Evolutionary conservation across 1,140 invertebrate species (phyloP).

Genomic region (Camponotus floridanus): DNA sequence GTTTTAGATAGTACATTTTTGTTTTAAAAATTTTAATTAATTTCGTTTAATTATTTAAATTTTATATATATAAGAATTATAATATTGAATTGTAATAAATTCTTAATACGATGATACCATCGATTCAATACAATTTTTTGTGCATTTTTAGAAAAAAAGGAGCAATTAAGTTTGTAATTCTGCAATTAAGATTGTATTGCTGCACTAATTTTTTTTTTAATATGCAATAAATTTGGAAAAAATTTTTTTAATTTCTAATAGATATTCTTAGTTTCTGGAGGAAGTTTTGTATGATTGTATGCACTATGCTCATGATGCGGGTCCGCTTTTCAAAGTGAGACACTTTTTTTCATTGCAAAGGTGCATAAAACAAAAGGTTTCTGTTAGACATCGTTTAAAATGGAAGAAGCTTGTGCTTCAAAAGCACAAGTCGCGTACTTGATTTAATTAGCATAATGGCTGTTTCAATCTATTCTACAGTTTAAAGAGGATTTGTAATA

Average conservation of each 20-base stretch:
- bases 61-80: too few relatives aligned
- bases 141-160: neutral
- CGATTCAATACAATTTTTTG: neutral
- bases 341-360: neutral
- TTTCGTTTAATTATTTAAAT: too few relatives aligned
- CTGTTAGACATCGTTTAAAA: neutral
- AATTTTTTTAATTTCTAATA: slow-evolving; percentile 18
- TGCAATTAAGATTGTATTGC: too few relatives aligned
- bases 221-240: neutral
- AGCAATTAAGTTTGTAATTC: slow-evolving; percentile 13
- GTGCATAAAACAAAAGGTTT: neutral
- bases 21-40: neutral
- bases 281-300: neutral
- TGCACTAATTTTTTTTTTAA: neutral
- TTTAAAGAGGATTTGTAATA: neutral
- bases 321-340: neutral
- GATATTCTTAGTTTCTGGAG: neutral
- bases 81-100: too few relatives aligned
- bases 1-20: neutral
- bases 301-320: neutral
- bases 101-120: too few relatives aligned
- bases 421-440: neutral
- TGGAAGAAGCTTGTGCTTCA: neutral
- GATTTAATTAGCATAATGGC: neutral
- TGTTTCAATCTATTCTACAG: neutral